A percentile compares a stretch with the other conserved stretches of the same genome.
Conservation (phyloP, 2,888 invertebrate species). For the Dioctria linearis region DNA sequence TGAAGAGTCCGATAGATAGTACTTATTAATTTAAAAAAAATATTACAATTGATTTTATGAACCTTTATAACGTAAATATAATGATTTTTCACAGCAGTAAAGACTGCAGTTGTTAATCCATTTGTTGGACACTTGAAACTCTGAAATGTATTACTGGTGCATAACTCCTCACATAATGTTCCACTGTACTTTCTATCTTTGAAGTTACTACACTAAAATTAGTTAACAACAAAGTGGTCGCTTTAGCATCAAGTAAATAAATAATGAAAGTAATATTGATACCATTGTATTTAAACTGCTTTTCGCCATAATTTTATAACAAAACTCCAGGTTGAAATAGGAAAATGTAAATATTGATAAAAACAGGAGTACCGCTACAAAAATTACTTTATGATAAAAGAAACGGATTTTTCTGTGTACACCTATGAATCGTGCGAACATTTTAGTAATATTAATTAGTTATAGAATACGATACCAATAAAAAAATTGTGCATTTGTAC, state of each 20-base stretch:
- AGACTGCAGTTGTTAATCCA: slow-evolving; percentile 67
- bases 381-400: slow-evolving; percentile 62
- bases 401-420: slow-evolving; percentile 67
- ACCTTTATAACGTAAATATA: slow-evolving; percentile 69
- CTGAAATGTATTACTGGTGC: slow-evolving; percentile 65
- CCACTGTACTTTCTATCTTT: slow-evolving; percentile 67
- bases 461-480: too few relatives aligned
- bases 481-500: not conserved
- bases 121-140: slow-evolving; percentile 68
- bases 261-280: slow-evolving; percentile 53
- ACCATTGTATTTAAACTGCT: slow-evolving; percentile 68
- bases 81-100: slow-evolving; percentile 68
- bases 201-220: slow-evolving; percentile 66
- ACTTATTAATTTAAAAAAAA: slow-evolving; percentile 5
- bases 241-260: too few relatives aligned
- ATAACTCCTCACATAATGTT: slow-evolving; percentile 68
- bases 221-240: slow-evolving; percentile 3
- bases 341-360: slow-evolving; percentile 66
- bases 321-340: slow-evolving; percentile 68
- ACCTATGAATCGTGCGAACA: slow-evolving; percentile 64
- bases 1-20: not conserved
- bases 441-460: slow-evolving; percentile 57
- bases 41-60: slow-evolving; percentile 39
- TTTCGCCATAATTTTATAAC: slow-evolving; percentile 68
- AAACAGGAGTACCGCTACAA: slow-evolving; percentile 17